phyloP scores from a whole-genome alignment of 2,888 invertebrate species.

The Falcaria lacertinaria region DNA sequence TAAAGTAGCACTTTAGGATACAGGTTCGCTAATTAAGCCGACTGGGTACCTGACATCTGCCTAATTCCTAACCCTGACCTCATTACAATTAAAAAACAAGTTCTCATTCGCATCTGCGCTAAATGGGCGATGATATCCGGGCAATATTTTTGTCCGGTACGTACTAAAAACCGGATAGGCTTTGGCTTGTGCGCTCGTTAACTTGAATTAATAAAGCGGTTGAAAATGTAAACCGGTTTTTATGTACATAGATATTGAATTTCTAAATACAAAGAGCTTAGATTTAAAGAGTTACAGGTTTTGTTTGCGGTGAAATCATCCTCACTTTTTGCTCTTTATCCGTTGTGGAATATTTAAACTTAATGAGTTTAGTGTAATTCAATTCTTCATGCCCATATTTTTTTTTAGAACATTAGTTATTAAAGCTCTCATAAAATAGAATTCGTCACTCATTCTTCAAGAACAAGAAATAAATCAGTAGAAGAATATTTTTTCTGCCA shows the following conservation, averaged over 20 bases:
- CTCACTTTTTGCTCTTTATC: background rate
- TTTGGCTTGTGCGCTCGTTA: slow-evolving; percentile 35
- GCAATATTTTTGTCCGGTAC: slow-evolving; percentile 22
- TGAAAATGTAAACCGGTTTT: slow-evolving; percentile 11
- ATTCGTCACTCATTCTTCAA: no score
- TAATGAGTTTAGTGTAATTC: background rate
- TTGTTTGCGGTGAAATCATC: slow-evolving; percentile 9
- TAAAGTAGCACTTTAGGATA: background rate
- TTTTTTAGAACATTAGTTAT: background rate
- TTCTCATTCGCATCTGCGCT: background rate
- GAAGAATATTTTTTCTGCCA: no score
- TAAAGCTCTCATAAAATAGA: no score
- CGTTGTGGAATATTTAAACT: background rate
- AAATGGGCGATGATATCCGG: slow-evolving; percentile 18
- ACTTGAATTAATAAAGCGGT: slow-evolving; percentile 49
- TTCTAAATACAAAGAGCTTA: slow-evolving; percentile 21
- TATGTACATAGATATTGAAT: slow-evolving; percentile 10
- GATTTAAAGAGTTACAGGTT: slow-evolving; percentile 17
- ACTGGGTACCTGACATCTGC: background rate
- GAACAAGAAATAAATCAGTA: no score
- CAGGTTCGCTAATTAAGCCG: background rate
- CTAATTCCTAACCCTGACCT: background rate
- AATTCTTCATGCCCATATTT: background rate
- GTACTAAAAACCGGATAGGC: slow-evolving; percentile 23
- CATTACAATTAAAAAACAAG: slow-evolving; percentile 1